Base-by-base conservation (phyloP, 2,797 vertebrate genomes). In the Semaprochilodus insignis region DNA sequence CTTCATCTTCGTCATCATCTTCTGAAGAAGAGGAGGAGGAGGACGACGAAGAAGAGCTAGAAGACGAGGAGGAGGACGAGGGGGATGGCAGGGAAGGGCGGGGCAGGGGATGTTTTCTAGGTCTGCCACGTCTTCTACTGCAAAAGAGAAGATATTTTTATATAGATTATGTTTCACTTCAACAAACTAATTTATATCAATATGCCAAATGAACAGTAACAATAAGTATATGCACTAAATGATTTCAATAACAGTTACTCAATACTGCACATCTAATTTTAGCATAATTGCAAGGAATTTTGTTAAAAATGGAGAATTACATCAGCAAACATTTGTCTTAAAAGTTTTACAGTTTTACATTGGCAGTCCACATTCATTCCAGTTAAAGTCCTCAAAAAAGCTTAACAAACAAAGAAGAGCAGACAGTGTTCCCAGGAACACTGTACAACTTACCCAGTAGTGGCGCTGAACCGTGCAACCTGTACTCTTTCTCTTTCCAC, bases 61-160 rank as follows among this genome's bases (percentile, higher is more conserved):
- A 88, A 0, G 92, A 92, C 4, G 93, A 94, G 0, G 93, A 93
- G 0, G 94, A 93, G 0, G 93, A 94, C 69, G 93, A 92, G 0
- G 94, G 92, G 17, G 94, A 93, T 15, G 92, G 93, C 40, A 91
- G 88, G 48, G 93, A 94, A 0, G 92, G 93, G 1, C 86, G 91
- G 0, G 91, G 94, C 10, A 89, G 90, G 0, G 95, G 94, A 90
- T 96, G 93, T 72, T 97, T 97, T 14, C 93, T 91, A 55, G 96
- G 96, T 23, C 94, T 92, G 3, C 96, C 95, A 5, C 93, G 91
- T 0, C 91, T 91, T 69, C 96, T 96, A 48, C 96, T 97, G 88
- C 36, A 83, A 34, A 60, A 1, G 16, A 27, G 63, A 59, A 78
- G 36, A 54, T 6, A 44, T 44, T 2, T 3, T 57, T 7, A 57